These are phyloP conservation scores for Anguilla japonica DNA, from an alignment of 2,113 vertebrate species.

Conservation along the genomic window DNA sequence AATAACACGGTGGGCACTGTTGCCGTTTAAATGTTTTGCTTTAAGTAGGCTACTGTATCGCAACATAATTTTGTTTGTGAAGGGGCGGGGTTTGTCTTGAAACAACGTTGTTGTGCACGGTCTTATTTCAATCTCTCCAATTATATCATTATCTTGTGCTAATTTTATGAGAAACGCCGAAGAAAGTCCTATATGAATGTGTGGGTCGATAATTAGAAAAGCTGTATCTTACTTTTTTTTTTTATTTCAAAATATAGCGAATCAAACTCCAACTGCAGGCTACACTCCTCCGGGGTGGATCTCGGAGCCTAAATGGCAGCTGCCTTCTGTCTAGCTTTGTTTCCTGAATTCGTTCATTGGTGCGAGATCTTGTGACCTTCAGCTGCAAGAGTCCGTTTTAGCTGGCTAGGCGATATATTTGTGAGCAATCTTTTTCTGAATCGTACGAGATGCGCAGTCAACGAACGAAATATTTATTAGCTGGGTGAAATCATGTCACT, in stretches of 20 bases:
- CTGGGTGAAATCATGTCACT: neutral
- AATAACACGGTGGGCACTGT: too few species aligned
- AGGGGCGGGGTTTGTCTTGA: neutral
- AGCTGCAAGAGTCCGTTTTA: neutral
- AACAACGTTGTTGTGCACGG: neutral
- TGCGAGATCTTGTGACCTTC: neutral
- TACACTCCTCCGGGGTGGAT: neutral
- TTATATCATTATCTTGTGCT: neutral
- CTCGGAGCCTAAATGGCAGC: neutral
- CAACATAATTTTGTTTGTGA: neutral
- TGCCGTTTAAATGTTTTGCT: neutral
- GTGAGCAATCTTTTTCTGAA: neutral
- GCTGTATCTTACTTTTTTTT: neutral
- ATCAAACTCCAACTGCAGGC: neutral
- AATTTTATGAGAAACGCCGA: neutral
- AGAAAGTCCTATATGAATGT: too few species aligned
- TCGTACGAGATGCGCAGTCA: neutral
- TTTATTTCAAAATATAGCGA: neutral
- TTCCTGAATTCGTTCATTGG: neutral
- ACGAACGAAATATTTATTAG: neutral
- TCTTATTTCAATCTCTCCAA: neutral
- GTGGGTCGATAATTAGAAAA: too few species aligned
- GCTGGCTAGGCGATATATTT: neutral
- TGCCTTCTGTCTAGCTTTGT: neutral
- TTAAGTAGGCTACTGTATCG: neutral